Conservation (phyloP, 2,113 vertebrate genomes). For the Pristiophorus japonicus region DNA sequence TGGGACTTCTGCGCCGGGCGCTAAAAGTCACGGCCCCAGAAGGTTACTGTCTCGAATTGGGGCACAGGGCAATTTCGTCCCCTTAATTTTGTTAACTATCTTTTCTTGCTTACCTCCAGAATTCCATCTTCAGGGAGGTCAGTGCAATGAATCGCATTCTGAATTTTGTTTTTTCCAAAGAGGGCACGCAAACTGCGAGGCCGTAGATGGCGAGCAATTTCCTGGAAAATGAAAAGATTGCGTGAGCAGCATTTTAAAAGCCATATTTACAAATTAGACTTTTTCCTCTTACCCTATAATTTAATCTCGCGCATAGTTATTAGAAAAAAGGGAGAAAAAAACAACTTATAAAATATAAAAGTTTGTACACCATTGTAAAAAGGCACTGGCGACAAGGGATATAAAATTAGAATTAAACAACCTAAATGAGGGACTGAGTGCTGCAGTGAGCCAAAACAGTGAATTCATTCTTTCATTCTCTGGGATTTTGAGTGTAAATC, state of each 20-base stretch:
- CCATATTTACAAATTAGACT: background rate
- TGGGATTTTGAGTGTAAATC: background rate
- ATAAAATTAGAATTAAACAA: background rate
- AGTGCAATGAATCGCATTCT: conserved; percentile 86
- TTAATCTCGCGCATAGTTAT: background rate
- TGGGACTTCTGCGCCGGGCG: too few species aligned
- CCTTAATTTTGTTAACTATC: background rate
- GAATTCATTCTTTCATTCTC: too few species aligned
- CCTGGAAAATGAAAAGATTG: conserved; percentile 57
- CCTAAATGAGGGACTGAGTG: background rate
- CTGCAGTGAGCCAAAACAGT: background rate
- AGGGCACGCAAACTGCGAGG: conserved; percentile 73
- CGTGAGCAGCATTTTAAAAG: background rate
- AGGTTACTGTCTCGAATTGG: too few species aligned
- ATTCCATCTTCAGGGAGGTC: conserved; percentile 84
- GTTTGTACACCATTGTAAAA: background rate
- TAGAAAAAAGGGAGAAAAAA: background rate
- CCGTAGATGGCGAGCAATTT: conserved; percentile 77
- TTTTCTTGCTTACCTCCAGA: conserved; percentile 70
- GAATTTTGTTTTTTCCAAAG: conserved; percentile 80
- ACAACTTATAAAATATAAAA: background rate
- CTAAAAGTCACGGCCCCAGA: too few species aligned
- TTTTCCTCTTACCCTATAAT: background rate
- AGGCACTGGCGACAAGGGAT: background rate
- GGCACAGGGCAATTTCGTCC: too few species aligned